Conservation (phyloP, 2,113 vertebrate genomes). For the Vidua chalybeata region DNA sequence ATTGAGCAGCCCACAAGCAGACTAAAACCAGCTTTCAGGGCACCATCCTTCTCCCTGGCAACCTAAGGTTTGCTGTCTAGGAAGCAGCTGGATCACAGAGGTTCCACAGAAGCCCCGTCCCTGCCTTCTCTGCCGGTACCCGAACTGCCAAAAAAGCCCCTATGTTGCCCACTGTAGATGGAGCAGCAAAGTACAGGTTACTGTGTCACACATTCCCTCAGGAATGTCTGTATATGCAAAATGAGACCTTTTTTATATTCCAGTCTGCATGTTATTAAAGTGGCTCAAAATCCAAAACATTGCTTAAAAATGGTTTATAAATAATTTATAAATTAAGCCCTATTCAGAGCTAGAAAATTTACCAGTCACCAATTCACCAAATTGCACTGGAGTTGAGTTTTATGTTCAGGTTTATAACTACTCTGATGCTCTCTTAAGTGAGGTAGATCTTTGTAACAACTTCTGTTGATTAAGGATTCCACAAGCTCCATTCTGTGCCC, state of each 20-base stretch:
- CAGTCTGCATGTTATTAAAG: background rate
- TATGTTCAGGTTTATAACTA: background rate
- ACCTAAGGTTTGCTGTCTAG: background rate
- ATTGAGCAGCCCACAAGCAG: background rate
- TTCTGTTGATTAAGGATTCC: background rate
- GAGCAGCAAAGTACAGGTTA: background rate
- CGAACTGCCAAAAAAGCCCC: background rate
- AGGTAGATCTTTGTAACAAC: background rate
- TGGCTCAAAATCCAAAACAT: background rate
- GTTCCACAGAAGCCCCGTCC: background rate
- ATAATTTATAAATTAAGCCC: background rate
- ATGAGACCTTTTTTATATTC: background rate
- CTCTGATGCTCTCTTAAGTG: background rate
- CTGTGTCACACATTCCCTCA: background rate
- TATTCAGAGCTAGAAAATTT: background rate
- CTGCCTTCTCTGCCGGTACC: background rate
- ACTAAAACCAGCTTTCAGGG: background rate
- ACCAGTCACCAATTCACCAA: background rate
- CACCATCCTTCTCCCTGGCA: background rate
- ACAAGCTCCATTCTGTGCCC: background rate
- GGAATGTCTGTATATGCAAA: background rate
- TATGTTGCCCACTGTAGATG: fast-evolving
- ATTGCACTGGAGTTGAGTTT: background rate
- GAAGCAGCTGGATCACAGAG: background rate
- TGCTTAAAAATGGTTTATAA: background rate